Base-by-base conservation (phyloP, 2,888 invertebrate genomes). In the Drosophila leonis region DNA sequence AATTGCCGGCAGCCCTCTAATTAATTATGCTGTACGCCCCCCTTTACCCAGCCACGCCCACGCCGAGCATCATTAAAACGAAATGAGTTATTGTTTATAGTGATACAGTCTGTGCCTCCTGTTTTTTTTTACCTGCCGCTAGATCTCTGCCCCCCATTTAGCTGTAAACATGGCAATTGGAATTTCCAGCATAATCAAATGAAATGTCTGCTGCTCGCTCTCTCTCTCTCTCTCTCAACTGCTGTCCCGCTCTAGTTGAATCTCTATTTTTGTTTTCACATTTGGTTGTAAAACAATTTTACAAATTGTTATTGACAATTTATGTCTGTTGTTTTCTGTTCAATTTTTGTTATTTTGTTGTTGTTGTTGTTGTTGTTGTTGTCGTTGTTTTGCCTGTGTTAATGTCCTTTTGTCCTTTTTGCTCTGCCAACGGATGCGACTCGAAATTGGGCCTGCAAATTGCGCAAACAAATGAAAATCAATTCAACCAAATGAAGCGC, bases 251-350 rank as follows among this genome's bases (percentile, higher is more conserved):
- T 37, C 20, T 44, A 5, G 27, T 1, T 12, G 10, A 56, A 46
- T 18, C 33, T 56, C 46, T 39, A 5, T 37, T 15, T 64, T 76
- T 73, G 72, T 76, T 73, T 55, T 65, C 72, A 52, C 65, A 54
- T 74, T 87, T 67, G 67, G 59, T 63, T 75, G 77, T 68, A 72
- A 70, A 88, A 84, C 82, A 86, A 87, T 82, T 81, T 86, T 73
- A 67, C 84, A 84, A 88, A 88, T 86, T 86, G 87, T 82, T 88
- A 84, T 82, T 84, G 89, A 84, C 89, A 88, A 87, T 82, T 88
- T 85, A 77, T 88, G 72, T 65, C 65, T 78, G 80, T 72, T 81
- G 79, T 72, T 65, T 72, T 54, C 54, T 54, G 54, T 29, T 48
- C 41, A 37, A 55, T 49, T 37, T 44, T 61, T 63, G 44, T 59